These are phyloP conservation scores for Hydropsyche tenuis DNA, from an alignment of 1,140 invertebrate species.

Conservation along the genomic window DNA sequence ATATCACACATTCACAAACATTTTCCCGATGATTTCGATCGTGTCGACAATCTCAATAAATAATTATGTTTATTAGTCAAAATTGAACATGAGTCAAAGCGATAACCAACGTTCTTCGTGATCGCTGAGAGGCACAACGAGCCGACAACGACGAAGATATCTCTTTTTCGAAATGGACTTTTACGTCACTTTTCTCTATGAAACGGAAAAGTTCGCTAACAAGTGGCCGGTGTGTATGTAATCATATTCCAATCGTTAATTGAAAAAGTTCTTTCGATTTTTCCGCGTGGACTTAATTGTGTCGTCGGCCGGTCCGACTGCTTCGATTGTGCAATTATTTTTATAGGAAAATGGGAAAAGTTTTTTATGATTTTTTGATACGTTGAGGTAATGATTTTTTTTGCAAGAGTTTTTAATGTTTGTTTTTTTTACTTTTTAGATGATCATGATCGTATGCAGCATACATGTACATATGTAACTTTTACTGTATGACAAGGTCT, in stretches of 20 bases:
- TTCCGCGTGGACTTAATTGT: constrained; percentile 10
- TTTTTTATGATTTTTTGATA: no score
- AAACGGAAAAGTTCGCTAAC: no score
- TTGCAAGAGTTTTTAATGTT: no score
- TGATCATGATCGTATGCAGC: no score
- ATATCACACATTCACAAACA: no score
- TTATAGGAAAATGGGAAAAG: no score
- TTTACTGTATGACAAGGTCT: no score
- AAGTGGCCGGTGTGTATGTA: no score
- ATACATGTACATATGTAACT: no score
- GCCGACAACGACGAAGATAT: constrained; percentile 9
- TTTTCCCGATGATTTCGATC: not conserved
- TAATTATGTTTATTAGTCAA: constrained; percentile 15
- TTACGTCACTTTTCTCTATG: no score
- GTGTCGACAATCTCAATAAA: constrained; percentile 14
- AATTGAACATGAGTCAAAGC: not conserved
- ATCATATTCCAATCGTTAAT: not conserved
- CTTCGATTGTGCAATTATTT: not conserved
- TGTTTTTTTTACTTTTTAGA: no score
- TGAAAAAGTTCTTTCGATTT: not conserved
- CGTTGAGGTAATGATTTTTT: no score
- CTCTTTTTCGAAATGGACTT: not conserved
- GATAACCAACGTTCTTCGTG: constrained; percentile 3
- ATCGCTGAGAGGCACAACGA: not conserved
- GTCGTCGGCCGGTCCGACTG: not conserved